These are phyloP conservation scores for Uloborus diversus DNA, from an alignment of 1,140 invertebrate species.

Conservation along the genomic window DNA sequence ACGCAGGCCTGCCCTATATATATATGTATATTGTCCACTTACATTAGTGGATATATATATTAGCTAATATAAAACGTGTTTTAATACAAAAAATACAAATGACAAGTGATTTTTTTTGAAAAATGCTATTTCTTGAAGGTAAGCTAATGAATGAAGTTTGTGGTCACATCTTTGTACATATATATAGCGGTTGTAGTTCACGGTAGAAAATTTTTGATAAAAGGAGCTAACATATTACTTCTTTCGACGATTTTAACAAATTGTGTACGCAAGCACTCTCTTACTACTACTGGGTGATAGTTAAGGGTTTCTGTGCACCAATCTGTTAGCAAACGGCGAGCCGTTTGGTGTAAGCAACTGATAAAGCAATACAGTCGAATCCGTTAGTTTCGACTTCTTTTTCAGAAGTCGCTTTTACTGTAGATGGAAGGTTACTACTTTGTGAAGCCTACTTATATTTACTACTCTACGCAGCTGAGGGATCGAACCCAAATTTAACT, in stretches of 20 bases:
- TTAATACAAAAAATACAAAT: constrained; percentile 52
- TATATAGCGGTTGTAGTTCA: constrained; percentile 54
- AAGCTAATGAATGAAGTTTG: constrained; percentile 50
- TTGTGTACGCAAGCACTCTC: constrained; percentile 51
- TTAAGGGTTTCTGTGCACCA: constrained; percentile 37
- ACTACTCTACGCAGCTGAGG: too few species aligned
- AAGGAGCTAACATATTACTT: constrained; percentile 26
- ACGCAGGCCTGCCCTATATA: constrained; percentile 55
- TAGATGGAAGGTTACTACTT: constrained; percentile 5
- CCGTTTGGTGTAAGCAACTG: constrained; percentile 41
- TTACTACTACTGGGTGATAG: constrained; percentile 24
- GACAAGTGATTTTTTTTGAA: constrained; percentile 51
- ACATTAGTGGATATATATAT: constrained; percentile 43
- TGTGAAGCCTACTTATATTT: constrained; percentile 5
- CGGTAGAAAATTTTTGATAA: constrained; percentile 52
- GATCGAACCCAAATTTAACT: too few species aligned
- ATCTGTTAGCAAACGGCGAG: constrained; percentile 14
- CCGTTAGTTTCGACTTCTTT: constrained; percentile 30
- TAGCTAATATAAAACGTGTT: constrained; percentile 53
- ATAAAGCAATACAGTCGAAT: constrained; percentile 47
- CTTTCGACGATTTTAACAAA: constrained; percentile 54
- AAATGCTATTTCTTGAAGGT: constrained; percentile 53
- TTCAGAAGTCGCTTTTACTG: constrained; percentile 16
- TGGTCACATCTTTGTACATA: constrained; percentile 55
- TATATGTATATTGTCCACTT: constrained; percentile 52